Percentiles rank a stretch among this genome's conserved stretches.
Conservation (phyloP, 2,113 vertebrate species). For the Phrynosoma platyrhinos region DNA sequence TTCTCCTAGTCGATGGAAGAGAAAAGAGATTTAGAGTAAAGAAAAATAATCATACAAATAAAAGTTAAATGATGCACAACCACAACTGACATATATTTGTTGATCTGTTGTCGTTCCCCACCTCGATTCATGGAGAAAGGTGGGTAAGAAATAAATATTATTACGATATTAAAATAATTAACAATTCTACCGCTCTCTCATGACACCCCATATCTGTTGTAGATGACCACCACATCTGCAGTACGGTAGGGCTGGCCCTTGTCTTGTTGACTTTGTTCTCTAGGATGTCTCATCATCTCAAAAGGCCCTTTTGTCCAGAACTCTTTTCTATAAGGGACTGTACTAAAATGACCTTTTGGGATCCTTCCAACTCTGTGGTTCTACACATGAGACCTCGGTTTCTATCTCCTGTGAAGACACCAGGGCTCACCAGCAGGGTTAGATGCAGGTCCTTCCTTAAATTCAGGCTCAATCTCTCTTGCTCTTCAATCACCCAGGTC, state of each 20-base stretch:
- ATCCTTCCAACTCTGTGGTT: neutral
- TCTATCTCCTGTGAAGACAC: neutral
- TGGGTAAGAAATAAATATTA: too few relatives aligned
- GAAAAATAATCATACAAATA: neutral
- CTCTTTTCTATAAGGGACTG: neutral
- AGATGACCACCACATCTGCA: too few relatives aligned
- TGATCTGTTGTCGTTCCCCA: too few relatives aligned
- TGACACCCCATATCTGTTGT: too few relatives aligned
- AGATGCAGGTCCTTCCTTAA: conserved; percentile 69
- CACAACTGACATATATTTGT: too few relatives aligned
- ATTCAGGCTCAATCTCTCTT: conserved; percentile 32
- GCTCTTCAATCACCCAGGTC: conserved; percentile 70
- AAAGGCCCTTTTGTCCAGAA: too few relatives aligned
- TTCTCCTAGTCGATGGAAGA: conserved; percentile 72
- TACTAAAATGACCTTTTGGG: neutral
- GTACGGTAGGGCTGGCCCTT: too few relatives aligned
- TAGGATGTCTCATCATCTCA: neutral
- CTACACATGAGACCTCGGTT: too few relatives aligned
- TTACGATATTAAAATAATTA: too few relatives aligned
- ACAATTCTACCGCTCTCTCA: too few relatives aligned
- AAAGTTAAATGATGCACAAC: neutral
- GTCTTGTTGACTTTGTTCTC: neutral
- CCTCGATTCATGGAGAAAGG: too few relatives aligned
- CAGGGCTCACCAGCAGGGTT: conserved; percentile 78
- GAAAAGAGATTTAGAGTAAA: neutral